Evolutionary conservation across 2,797 vertebrate genomes (phyloP).

Genomic region (Cercopithecus hamlyni): DNA sequence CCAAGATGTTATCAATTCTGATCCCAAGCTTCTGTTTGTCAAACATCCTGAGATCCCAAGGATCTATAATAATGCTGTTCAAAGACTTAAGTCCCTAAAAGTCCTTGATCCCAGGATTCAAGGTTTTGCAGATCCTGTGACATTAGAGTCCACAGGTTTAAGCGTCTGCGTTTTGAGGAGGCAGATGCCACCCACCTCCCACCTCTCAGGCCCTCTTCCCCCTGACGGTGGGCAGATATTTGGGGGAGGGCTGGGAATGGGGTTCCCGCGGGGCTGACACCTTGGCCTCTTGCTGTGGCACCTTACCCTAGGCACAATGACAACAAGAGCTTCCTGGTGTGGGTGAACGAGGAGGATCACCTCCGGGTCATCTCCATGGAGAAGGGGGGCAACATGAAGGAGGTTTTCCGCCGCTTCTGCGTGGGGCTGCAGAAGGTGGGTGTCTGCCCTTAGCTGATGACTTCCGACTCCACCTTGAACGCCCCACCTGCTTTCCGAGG

Average conservation of each 20-base stretch:
- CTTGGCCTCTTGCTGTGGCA: neutral
- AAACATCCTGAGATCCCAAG: neutral
- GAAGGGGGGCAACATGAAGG: slow-evolving; percentile 92
- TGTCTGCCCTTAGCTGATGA: too few relatives aligned
- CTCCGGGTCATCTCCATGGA: slow-evolving; percentile 93
- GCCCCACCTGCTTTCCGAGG: neutral
- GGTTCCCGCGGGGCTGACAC: neutral
- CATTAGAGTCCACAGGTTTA: neutral
- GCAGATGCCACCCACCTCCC: neutral
- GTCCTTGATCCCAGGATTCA: neutral
- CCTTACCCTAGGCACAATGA: slow-evolving; percentile 88
- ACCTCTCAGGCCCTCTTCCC: neutral
- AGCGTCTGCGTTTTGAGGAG: neutral
- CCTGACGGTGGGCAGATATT: neutral
- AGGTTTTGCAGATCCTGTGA: neutral
- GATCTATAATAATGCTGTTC: neutral
- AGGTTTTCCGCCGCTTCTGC: slow-evolving; percentile 92
- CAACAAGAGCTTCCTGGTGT: slow-evolving; percentile 90
- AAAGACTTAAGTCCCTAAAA: neutral
- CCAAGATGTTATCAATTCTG: neutral
- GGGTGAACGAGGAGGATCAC: slow-evolving; percentile 93
- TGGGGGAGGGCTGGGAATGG: too few relatives aligned
- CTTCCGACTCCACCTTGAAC: fast-evolving
- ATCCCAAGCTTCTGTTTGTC: neutral
- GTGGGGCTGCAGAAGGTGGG: slow-evolving; percentile 91